Conservation (phyloP, 1,140 invertebrate species). For the Atta texana region DNA sequence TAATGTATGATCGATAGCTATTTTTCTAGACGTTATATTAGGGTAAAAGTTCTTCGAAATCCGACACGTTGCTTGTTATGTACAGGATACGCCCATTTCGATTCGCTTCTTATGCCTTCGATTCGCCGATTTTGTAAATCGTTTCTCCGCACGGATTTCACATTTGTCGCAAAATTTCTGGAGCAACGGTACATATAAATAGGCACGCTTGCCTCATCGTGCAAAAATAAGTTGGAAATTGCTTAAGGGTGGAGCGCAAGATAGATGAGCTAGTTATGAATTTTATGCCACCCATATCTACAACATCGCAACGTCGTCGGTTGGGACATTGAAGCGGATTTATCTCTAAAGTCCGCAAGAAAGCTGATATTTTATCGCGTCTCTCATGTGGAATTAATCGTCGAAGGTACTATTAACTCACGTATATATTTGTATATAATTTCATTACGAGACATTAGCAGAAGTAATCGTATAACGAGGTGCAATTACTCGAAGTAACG, state of each 20-base stretch:
- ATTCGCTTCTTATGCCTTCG: conserved; percentile 11
- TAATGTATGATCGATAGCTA: not conserved
- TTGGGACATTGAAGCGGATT: not conserved
- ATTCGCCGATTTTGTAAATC: conserved; percentile 19
- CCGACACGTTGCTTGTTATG: conserved; percentile 1
- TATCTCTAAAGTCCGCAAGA: not conserved
- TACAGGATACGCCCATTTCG: not conserved
- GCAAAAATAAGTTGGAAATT: conserved; percentile 79
- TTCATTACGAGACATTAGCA: not conserved
- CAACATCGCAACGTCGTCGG: not conserved
- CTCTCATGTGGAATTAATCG: conserved; percentile 3
- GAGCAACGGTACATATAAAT: conserved; percentile 76
- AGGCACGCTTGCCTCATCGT: conserved; percentile 76
- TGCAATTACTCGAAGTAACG: conserved; percentile 1
- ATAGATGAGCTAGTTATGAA: conserved; percentile 46
- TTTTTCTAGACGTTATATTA: not conserved
- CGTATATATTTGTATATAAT: not conserved
- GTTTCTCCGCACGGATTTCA: conserved; percentile 31
- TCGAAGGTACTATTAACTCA: not conserved
- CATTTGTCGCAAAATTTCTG: conserved; percentile 70
- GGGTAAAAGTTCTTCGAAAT: not conserved
- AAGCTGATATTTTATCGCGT: not conserved
- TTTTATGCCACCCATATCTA: conserved; percentile 26
- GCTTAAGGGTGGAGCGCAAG: conserved; percentile 67
- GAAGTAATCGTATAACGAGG: not conserved